These are phyloP conservation scores for Chironomus striatipennis DNA, from an alignment of 1,140 invertebrate genomes.

Conservation along the genomic window DNA sequence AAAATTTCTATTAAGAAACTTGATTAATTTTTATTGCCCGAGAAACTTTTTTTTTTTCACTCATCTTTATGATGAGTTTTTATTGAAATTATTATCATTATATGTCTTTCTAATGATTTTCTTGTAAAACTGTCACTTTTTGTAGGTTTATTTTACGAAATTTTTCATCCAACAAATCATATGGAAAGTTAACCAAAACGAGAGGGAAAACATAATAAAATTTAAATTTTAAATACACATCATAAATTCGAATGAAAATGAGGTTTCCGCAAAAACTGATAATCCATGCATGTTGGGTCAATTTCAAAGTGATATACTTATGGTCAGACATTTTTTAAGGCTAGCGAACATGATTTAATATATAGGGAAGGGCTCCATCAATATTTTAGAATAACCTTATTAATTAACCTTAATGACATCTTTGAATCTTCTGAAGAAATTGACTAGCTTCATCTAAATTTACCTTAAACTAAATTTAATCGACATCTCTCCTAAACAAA, in stretches of 20 bases:
- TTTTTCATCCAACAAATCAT: not conserved
- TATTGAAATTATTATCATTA: not conserved
- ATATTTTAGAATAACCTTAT: too few relatives aligned
- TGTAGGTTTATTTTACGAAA: not conserved
- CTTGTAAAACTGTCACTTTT: not conserved
- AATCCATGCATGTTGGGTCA: too few relatives aligned
- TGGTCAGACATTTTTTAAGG: too few relatives aligned
- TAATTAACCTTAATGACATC: too few relatives aligned
- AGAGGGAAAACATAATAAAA: not conserved
- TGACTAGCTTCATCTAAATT: too few relatives aligned
- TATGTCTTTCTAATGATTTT: not conserved
- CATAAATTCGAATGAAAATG: not conserved
- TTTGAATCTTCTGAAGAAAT: too few relatives aligned
- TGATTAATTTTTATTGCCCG: not conserved
- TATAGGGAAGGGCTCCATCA: too few relatives aligned
- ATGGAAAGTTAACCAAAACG: not conserved
- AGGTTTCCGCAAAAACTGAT: not conserved
- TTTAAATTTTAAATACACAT: slow-evolving; percentile 21
- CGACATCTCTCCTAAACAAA: too few relatives aligned
- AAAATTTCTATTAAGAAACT: not conserved
- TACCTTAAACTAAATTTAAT: too few relatives aligned
- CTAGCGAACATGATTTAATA: too few relatives aligned
- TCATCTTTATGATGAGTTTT: too few relatives aligned
- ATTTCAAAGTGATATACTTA: too few relatives aligned
- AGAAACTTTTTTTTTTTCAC: not conserved